These are phyloP conservation scores for Hydrotaea diabolus DNA, from an alignment of 2,888 invertebrate genomes.

Conservation along the genomic window DNA sequence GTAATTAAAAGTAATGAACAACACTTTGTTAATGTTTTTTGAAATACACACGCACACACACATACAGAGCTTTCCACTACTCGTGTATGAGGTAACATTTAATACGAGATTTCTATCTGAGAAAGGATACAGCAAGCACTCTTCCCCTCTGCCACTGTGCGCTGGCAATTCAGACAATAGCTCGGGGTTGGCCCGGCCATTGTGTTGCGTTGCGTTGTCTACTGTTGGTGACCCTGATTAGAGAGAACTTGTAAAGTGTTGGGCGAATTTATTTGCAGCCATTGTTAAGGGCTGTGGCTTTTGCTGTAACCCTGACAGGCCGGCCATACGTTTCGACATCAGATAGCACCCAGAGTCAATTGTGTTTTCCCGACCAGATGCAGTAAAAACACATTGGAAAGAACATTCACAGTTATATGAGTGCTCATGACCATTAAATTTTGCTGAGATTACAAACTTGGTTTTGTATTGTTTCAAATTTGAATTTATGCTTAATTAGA, in stretches of 20 bases:
- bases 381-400: background rate
- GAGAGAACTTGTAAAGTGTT: slow-evolving; percentile 26
- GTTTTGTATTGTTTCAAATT: slow-evolving; percentile 26
- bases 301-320: slow-evolving; percentile 24
- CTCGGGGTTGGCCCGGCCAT: background rate
- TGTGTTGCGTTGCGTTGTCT: background rate
- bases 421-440: slow-evolving; percentile 23
- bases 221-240: slow-evolving; percentile 36
- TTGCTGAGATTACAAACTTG: slow-evolving; percentile 26
- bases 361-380: slow-evolving; percentile 19
- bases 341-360: slow-evolving; percentile 32
- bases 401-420: background rate
- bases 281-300: slow-evolving; percentile 31
- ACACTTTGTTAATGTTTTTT: slow-evolving; percentile 33
- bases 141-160: background rate
- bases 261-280: slow-evolving; percentile 26
- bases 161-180: background rate
- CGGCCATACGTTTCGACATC: slow-evolving; percentile 28
- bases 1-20: slow-evolving; percentile 66
- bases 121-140: background rate
- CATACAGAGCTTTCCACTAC: background rate
- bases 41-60: background rate
- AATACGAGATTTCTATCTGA: slow-evolving; percentile 18
- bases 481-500: slow-evolving; percentile 33
- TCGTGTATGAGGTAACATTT: slow-evolving; percentile 24